These are phyloP conservation scores for Phoenicopterus ruber DNA, from an alignment of 2,113 vertebrate species.

Conservation along the genomic window DNA sequence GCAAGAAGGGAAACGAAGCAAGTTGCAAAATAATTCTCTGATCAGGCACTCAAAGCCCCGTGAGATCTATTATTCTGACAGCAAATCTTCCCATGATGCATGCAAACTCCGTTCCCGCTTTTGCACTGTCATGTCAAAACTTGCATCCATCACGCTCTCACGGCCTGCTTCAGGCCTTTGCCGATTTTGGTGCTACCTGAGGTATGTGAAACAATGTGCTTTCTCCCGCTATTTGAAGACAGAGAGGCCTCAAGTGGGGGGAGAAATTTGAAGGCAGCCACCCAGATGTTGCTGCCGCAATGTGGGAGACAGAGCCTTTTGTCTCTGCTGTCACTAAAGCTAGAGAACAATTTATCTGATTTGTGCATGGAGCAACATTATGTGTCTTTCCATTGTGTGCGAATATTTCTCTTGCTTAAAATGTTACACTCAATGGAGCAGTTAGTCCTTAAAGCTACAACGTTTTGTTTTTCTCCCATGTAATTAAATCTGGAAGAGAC, in stretches of 20 bases:
- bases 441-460: constrained; percentile 14
- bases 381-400: constrained; percentile 55
- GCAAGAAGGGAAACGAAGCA: not conserved
- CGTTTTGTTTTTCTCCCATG: not conserved
- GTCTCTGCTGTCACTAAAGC: constrained; percentile 44
- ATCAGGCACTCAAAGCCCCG: not conserved
- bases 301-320: constrained; percentile 27
- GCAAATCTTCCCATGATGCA: not conserved
- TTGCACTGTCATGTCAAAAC: not conserved
- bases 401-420: constrained; percentile 46
- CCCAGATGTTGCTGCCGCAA: constrained; percentile 38
- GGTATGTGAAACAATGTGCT: not conserved
- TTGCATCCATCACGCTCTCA: not conserved
- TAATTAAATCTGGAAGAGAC: not conserved
- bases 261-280: not conserved
- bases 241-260: constrained; percentile 11
- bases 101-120: not conserved
- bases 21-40: constrained; percentile 13
- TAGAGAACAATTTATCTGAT: constrained; percentile 30
- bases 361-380: constrained; percentile 7
- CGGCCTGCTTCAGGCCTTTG: not conserved
- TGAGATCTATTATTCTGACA: not conserved
- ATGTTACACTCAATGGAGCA: constrained; percentile 1
- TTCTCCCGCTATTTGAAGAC: not conserved
- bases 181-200: not conserved